Evolutionary conservation across 2,113 vertebrate genomes (phyloP).

Genomic region (Antidorcas marsupialis): DNA sequence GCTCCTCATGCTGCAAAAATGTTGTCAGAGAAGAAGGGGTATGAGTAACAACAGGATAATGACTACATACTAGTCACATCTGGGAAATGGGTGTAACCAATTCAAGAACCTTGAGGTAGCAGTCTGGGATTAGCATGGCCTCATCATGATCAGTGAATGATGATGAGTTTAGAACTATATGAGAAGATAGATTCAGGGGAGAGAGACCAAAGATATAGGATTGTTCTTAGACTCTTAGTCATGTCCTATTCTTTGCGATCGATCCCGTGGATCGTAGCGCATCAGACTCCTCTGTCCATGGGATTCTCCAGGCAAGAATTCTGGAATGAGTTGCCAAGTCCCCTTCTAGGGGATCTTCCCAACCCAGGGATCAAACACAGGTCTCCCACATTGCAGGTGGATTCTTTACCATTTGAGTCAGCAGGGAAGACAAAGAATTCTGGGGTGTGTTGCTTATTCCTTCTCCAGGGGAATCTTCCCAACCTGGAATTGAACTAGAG

Average conservation of each 20-base stretch:
- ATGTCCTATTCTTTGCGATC: not conserved
- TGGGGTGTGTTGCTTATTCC: not conserved
- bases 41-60: not conserved
- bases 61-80: not conserved
- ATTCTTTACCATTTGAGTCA: not conserved
- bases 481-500: not conserved
- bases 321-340: not conserved
- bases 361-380: not conserved
- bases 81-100: not conserved
- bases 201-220: not conserved
- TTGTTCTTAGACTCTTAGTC: not conserved
- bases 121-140: not conserved
- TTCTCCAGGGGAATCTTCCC: not conserved
- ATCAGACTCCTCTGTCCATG: not conserved
- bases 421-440: not conserved
- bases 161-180: not conserved
- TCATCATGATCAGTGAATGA: not conserved
- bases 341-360: not conserved
- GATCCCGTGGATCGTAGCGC: fast-evolving
- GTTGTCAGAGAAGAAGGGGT: not conserved
- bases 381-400: not conserved
- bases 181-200: fast-evolving
- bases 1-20: not conserved
- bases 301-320: not conserved
- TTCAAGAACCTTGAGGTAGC: not conserved